Evolutionary conservation across 2,888 invertebrate genomes (phyloP), one percentile per base, ranked within the genome.

Genomic region (Acanthoscelides obtectus): DNA sequence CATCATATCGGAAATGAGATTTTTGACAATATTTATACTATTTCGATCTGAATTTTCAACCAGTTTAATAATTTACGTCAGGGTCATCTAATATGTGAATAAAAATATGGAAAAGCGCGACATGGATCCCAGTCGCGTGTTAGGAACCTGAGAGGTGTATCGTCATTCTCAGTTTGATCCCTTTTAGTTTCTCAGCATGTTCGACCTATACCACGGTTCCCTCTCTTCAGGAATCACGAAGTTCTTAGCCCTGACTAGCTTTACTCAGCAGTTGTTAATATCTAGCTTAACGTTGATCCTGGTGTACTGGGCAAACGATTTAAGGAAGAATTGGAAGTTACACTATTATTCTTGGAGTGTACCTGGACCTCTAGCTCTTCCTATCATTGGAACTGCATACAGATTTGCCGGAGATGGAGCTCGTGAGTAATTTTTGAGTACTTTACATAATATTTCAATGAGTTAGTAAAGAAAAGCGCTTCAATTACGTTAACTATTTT

Each of bases 321-420:
- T 12, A 1, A 73, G 87, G 88, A 0, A 84, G 86, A 25, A 87
- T 87, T 8, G 86, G 82, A 0, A 88, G 87, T 21, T 88, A 87
- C 68, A 87, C 85, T 84, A 27, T 88, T 89, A 76, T 76, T 90
- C 69, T 4, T 83, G 88, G 70, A 89, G 89, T n/a, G 17, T 70
- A 0, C 75, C 74, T 63, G 75, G 75, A 68, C 75, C 75, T 0
- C 45, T 74, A n/a, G 71, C 77, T 21, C 20, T 73, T 20, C 75
- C 75, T 0, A 20, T 75, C n/a, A 70, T 75, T 17, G 75, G 75
- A 0, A 8, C 22, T 20, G 70, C 69, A 3, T 73, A 75, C 21
- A 20, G 64, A 12, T 72, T 74, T 66, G 66, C 72, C 45, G 2
- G 6, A 20, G 27, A 67, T 8, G 70, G 68, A 65, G 71, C 72